Base-by-base conservation (phyloP, 2,113 vertebrate species). In the Eptesicus fuscus region DNA sequence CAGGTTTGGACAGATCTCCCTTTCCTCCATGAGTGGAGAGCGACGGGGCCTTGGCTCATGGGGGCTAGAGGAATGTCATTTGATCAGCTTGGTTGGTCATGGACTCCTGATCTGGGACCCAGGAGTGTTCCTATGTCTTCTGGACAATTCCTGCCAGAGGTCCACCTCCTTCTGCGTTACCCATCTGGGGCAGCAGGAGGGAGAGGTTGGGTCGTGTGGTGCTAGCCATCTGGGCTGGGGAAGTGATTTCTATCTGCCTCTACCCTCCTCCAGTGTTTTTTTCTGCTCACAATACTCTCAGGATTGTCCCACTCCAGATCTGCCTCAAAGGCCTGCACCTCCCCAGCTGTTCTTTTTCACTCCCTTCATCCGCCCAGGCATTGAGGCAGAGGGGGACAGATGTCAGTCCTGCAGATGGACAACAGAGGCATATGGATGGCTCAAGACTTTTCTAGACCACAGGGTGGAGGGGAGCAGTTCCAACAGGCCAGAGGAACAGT, bases 161-260 rank as follows among this genome's bases (percentile, higher is more conserved):
- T 44, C 53, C 51, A 11, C 59, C 61, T 67, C 78, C 85, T 69
- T 65, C 71, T 30, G 5, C 16, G 11, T 80, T 1, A 0, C 88
- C 91, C n/a, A 16, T 84, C 76, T 71, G 90, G 80, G 49, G 42
- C 25, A 0, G 17, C 1, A 42, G 78, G 90, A 90, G n/a, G 83
- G 83, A 90, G 51, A 80, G 91, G 44, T 83, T 67, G 47, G 53
- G 35, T 74, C 22, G 0, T 13, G 32, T 25, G 0, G 0, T 91
- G 79, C 94, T 90, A 90, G 85, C 79, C 85, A 63, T 92, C 53
- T 78, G 91, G 51, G 63, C 11, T 32, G 6, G 77, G 91, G 93
- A 90, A 40, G 77, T 88, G 85, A 71, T 88, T 92, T 61, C 69
- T 47, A 82, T 70, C 59, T 0, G 2, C 93, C 88, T 96, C 91